Evolutionary conservation across 2,888 invertebrate species (phyloP).

Genomic region (Pterobdella sp.): DNA sequence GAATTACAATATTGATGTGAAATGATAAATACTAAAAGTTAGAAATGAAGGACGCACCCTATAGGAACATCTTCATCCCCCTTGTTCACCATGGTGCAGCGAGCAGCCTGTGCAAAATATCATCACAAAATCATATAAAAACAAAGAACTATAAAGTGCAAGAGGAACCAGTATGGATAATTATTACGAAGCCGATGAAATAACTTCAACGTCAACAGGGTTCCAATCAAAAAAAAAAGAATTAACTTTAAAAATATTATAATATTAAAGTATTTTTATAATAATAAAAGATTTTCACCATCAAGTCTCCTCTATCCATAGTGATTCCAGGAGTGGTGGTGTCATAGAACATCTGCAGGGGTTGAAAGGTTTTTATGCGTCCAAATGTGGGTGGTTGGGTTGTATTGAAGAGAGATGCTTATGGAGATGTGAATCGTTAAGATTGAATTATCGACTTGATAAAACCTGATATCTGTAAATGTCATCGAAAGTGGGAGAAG

Average conservation of each 20-base stretch:
- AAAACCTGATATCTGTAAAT: too few relatives aligned
- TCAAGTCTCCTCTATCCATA: constrained; percentile 44
- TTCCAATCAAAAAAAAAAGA: too few relatives aligned
- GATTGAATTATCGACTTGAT: too few relatives aligned
- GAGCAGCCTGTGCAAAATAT: constrained; percentile 61
- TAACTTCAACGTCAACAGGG: too few relatives aligned
- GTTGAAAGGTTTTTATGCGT: neutral
- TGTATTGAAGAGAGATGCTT: too few relatives aligned
- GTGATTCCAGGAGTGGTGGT: constrained; percentile 43
- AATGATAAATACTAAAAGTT: neutral
- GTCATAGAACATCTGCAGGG: constrained; percentile 49
- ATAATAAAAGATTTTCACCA: constrained; percentile 39
- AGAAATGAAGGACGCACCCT: constrained; percentile 58
- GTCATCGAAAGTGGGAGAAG: too few relatives aligned
- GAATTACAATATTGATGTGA: neutral
- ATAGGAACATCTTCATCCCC: constrained; percentile 61
- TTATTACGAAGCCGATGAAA: neutral
- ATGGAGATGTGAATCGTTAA: too few relatives aligned
- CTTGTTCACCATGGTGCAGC: constrained; percentile 82
- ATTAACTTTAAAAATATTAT: too few relatives aligned
- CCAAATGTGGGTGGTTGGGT: neutral
- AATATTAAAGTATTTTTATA: too few relatives aligned
- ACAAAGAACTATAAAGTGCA: neutral
- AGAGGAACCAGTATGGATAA: neutral
- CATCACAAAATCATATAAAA: neutral